phyloP scores from a whole-genome alignment of 2,113 vertebrate species.

The Smithornis capensis region DNA sequence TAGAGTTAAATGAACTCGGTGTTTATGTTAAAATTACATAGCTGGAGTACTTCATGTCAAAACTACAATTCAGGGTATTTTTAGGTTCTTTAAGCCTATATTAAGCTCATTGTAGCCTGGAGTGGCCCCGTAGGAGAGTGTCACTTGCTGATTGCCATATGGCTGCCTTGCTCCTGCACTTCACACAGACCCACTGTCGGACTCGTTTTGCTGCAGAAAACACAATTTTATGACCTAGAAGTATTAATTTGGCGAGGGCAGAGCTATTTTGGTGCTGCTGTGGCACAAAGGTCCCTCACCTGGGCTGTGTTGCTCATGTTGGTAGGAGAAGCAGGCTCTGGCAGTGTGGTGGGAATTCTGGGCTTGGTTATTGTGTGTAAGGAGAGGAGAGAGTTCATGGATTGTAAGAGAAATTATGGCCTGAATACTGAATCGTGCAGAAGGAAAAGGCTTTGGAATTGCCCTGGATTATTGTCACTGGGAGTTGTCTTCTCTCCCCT shows the following conservation, averaged over 20 bases:
- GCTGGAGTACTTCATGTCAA: conserved; percentile 58
- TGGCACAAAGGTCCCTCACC: background rate
- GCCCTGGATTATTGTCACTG: background rate
- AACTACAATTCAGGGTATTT: conserved; percentile 64
- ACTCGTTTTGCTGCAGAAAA: conserved; percentile 21
- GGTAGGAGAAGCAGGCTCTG: fast-evolving
- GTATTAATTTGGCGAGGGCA: background rate
- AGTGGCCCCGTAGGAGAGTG: conserved; percentile 52
- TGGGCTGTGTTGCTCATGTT: background rate
- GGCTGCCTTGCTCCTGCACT: conserved; percentile 35
- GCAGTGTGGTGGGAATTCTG: no score
- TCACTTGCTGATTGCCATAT: conserved; percentile 62
- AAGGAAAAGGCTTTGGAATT: background rate
- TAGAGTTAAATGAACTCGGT: conserved; percentile 60
- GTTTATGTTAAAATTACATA: conserved; percentile 64
- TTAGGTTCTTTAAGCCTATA: conserved; percentile 48
- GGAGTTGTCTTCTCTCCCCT: background rate
- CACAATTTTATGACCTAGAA: conserved; percentile 1
- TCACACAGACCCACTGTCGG: conserved; percentile 10
- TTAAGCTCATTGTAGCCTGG: conserved; percentile 54
- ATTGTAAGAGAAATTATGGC: background rate
- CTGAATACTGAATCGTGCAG: fast-evolving
- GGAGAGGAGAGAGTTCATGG: background rate
- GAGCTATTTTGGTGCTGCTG: background rate
- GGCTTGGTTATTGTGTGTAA: background rate